phyloP scores from a whole-genome alignment of 1,140 invertebrate genomes.

The Asbolus verrucosus region DNA sequence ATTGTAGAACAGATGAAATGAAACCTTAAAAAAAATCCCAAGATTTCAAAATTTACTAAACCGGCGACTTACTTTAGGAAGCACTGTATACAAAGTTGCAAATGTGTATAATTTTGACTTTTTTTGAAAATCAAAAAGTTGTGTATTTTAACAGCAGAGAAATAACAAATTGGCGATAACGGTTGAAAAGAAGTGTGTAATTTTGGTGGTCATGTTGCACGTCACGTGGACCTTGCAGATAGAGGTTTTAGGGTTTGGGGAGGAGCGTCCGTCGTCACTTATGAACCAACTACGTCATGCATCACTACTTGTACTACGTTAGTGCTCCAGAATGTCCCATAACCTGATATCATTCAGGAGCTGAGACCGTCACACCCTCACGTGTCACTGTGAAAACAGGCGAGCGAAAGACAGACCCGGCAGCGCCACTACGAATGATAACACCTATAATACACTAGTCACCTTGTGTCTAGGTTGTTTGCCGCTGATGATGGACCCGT shows the following conservation, averaged over 20 bases:
- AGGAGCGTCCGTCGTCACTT: constrained; percentile 18
- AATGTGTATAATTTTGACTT: too few species aligned
- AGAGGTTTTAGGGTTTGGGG: constrained; percentile 8
- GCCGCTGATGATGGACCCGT: constrained; percentile 62
- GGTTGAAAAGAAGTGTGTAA: too few species aligned
- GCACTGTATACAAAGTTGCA: too few species aligned
- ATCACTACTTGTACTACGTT: constrained; percentile 12
- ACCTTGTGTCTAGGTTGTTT: constrained; percentile 64
- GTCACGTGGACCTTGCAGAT: too few species aligned
- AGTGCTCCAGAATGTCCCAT: constrained; percentile 30
- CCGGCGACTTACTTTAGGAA: too few species aligned
- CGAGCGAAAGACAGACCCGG: constrained; percentile 37
- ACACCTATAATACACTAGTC: constrained; percentile 46
- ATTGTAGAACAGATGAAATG: too few species aligned
- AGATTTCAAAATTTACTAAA: too few species aligned
- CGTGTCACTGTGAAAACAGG: constrained; percentile 23
- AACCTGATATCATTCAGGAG: constrained; percentile 37
- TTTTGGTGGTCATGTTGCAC: neutral
- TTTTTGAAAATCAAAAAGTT: too few species aligned
- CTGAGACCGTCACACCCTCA: constrained; percentile 32
- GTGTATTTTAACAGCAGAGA: too few species aligned
- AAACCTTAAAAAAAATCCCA: too few species aligned
- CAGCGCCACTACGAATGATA: constrained; percentile 36
- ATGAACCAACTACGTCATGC: constrained; percentile 24
- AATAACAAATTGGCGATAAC: too few species aligned